These are phyloP conservation scores for Todus mexicanus DNA, from an alignment of 2,797 vertebrate genomes.

Conservation along the genomic window DNA sequence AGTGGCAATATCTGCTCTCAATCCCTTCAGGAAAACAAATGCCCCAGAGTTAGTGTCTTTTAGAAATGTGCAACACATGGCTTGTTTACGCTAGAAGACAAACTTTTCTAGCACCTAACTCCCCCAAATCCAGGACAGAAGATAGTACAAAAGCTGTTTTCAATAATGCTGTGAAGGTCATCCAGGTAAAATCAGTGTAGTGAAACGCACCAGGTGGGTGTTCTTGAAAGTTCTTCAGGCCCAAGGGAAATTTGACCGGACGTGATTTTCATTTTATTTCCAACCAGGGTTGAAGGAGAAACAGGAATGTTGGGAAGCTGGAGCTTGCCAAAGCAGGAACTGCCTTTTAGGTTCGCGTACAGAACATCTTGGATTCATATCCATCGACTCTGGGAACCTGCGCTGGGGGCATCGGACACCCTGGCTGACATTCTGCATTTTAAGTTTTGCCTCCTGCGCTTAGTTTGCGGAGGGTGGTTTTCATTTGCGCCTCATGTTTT, in stretches of 20 bases:
- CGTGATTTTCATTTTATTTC: not conserved
- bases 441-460: not conserved
- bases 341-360: not conserved
- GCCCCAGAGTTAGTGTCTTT: not conserved
- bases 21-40: not conserved
- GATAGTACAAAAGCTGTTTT: not conserved
- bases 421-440: not conserved
- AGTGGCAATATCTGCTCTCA: not conserved
- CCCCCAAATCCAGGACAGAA: not conserved
- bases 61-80: not conserved
- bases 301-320: not conserved
- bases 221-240: not conserved
- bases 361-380: not conserved
- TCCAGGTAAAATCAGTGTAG: not conserved
- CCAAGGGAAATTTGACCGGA: not conserved
- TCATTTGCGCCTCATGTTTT: not conserved
- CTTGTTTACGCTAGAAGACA: not conserved
- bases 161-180: not conserved
- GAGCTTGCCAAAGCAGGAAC: not conserved
- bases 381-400: not conserved
- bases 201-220: not conserved
- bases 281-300: not conserved
- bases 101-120: not conserved
- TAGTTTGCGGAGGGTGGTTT: not conserved
- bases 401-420: not conserved